Base-by-base conservation (phyloP, 1,140 invertebrate genomes). In the Chironomus striatipennis region DNA sequence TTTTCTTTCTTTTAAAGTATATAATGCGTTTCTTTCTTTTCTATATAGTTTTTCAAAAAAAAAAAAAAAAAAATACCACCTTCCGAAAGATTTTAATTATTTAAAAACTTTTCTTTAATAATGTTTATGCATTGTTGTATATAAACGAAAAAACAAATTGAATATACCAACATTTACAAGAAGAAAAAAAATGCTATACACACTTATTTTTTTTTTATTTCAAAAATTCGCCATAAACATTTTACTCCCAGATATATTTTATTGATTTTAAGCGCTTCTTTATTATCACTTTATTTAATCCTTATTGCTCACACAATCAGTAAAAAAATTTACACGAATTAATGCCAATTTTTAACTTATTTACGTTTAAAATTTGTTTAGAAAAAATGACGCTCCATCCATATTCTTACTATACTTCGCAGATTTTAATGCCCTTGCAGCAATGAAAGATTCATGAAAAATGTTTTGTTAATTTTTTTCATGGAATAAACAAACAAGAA, bases 141-240 rank as follows among this genome's bases (percentile, higher is more conserved):
- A 18, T 57, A 21, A 70, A 70, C 10, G n/a, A 2, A 21, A 70
- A 70, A 70, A n/a, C n/a, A 57, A 9, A 18, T 18, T 18, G 8
- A 70, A 8, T 70, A 70, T 20, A 70, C 65, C 20, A 70, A 70
- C 20, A 21, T 70, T 70, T 18, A 57, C 47, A 57, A 70, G 20
- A 17, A 70, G 20, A 18, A 70, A 70, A 34, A 70, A 70, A 70
- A 70, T 70, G 20, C 65, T 21, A 70, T 70, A 70, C 65, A 70
- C 65, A 70, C 20, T 70, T 70, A 70, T 70, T 70, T 18, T 70
- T 67, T 47, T 47, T 47, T 67, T 17, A 17, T 20, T 15, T 21
- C 10, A 70, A 18, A 70, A 70, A 70, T 70, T 70, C 65, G 65
- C 65, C 65, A 70, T 70, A 70, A 70, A 70, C 65, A 70, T 70